Conservation (phyloP, 2,113 vertebrate genomes). For the Phrynosoma platyrhinos region DNA sequence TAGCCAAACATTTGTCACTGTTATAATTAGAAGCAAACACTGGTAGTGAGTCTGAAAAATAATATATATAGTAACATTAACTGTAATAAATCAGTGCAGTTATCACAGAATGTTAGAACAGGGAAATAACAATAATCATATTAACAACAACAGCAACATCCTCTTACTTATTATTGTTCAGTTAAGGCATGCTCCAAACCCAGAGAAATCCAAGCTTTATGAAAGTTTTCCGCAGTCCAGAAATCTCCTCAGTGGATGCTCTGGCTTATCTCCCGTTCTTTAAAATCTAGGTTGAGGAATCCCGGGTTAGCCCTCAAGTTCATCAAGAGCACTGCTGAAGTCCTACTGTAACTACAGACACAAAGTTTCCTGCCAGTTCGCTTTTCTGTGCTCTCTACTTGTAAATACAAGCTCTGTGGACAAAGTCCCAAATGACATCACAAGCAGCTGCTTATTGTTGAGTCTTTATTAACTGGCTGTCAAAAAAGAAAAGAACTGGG, state of each 20-base stretch:
- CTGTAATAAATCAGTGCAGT: constrained; percentile 75
- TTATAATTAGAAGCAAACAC: constrained; percentile 65
- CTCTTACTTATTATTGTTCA: constrained; percentile 80
- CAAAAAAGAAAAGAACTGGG: constrained; percentile 69
- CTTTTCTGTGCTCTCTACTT: constrained; percentile 76
- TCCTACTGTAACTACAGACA: constrained; percentile 65
- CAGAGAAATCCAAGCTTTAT: constrained; percentile 75
- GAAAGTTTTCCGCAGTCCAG: constrained; percentile 69
- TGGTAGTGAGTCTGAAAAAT: constrained; percentile 60
- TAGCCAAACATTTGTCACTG: constrained; percentile 65
- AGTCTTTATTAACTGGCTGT: constrained; percentile 86
- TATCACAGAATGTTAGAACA: constrained; percentile 68
- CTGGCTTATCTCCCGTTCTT: constrained; percentile 76
- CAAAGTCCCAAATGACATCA: constrained; percentile 87
- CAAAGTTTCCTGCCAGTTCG: constrained; percentile 73
- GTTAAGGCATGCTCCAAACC: constrained; percentile 73
- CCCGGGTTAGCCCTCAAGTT: constrained; percentile 67
- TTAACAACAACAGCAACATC: not conserved
- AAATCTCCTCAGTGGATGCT: constrained; percentile 72
- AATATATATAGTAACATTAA: constrained; percentile 49
- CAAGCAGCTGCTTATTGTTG: constrained; percentile 87
- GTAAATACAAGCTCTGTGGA: constrained; percentile 85
- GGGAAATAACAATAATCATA: constrained; percentile 39
- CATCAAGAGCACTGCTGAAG: constrained; percentile 58
- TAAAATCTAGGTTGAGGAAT: constrained; percentile 61